Evolutionary conservation across 2,888 invertebrate genomes (phyloP).

Genomic region (Aphrophora alni): DNA sequence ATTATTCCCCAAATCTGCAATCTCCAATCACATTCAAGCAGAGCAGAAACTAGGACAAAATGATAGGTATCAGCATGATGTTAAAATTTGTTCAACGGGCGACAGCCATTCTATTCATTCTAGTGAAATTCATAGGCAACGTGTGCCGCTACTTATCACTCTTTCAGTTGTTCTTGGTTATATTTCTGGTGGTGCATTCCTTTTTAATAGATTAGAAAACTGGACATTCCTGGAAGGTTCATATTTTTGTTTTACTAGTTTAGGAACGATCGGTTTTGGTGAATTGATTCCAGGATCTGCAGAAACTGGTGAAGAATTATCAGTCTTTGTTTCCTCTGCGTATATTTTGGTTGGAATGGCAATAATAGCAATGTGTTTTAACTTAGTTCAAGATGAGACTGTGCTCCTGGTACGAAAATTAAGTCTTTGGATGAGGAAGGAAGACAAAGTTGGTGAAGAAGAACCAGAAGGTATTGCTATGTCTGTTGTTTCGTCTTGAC

Average conservation of each 20-base stretch:
- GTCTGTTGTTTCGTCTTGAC: conserved; percentile 62
- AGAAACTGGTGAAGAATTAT: conserved; percentile 65
- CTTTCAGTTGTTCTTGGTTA: conserved; percentile 85
- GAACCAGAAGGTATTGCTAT: conserved; percentile 57
- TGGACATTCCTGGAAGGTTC: conserved; percentile 90
- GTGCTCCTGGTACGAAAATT: conserved; percentile 63
- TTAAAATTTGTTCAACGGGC: conserved; percentile 13
- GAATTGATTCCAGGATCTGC: conserved; percentile 72
- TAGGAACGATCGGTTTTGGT: conserved; percentile 84
- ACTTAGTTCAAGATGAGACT: conserved; percentile 81
- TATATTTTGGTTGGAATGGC: conserved; percentile 87
- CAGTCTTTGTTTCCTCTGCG: conserved; percentile 77
- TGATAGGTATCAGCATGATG: conserved; percentile 42
- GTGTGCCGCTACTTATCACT: conserved; percentile 89
- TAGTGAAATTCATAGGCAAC: conserved; percentile 39
- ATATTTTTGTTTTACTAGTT: conserved; percentile 64
- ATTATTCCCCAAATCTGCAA: conserved; percentile 41
- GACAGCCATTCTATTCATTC: conserved; percentile 16
- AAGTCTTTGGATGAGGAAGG: conserved; percentile 54
- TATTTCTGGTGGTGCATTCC: conserved; percentile 84
- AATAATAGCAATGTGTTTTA: conserved; percentile 86
- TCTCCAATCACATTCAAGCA: conserved; percentile 47
- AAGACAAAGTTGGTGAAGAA: conserved; percentile 57
- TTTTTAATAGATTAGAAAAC: conserved; percentile 89
- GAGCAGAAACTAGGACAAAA: conserved; percentile 33